Evolutionary conservation across 1,140 invertebrate genomes (phyloP).

Genomic region (Trichonephila clavipes): DNA sequence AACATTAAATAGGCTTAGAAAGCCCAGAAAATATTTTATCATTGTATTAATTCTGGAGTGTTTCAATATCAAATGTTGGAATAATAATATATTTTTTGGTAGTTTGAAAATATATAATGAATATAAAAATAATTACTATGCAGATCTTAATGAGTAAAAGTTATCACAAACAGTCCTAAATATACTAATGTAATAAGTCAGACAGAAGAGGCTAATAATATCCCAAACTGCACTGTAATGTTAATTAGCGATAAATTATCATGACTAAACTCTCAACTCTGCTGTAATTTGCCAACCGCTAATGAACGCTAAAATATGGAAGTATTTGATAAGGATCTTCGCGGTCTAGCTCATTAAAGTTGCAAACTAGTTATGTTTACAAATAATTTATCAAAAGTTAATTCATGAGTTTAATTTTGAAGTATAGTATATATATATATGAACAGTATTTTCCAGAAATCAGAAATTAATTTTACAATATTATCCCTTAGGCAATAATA

Average conservation of each 20-base stretch:
- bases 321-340: not conserved
- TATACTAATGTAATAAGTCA: too few relatives aligned
- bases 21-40: too few relatives aligned
- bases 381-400: not conserved
- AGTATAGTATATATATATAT: not conserved
- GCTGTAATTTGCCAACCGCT: not conserved
- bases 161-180: too few relatives aligned
- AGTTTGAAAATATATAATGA: too few relatives aligned
- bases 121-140: too few relatives aligned
- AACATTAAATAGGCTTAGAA: too few relatives aligned
- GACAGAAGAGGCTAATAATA: too few relatives aligned
- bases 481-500: too few relatives aligned
- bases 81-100: too few relatives aligned
- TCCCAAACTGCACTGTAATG: not conserved
- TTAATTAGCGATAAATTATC: not conserved
- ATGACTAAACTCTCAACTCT: not conserved
- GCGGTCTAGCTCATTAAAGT: not conserved
- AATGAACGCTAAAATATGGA: not conserved
- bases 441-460: not conserved
- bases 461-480: not conserved
- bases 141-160: too few relatives aligned
- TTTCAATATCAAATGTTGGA: too few relatives aligned
- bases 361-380: not conserved
- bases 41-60: too few relatives aligned
- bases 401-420: not conserved